Conservation (phyloP, 64 coral and sea anemone genomes). For the Stichodactyla helianthus region DNA sequence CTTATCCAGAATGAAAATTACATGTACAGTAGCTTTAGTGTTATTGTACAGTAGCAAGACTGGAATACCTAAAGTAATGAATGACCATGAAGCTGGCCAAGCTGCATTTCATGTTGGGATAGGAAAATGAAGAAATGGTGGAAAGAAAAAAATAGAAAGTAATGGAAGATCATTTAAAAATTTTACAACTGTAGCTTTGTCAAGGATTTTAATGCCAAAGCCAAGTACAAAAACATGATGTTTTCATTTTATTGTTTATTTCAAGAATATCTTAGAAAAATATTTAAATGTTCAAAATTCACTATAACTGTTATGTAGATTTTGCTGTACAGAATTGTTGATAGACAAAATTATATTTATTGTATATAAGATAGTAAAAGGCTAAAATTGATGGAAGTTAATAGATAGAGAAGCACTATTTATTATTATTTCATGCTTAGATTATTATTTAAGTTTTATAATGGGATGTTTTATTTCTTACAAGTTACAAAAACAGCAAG, state of each 20-base stretch:
- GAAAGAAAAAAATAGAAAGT: neutral
- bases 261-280: neutral
- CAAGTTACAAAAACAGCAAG: neutral
- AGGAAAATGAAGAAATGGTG: neutral
- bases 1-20: neutral
- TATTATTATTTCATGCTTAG: neutral
- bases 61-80: neutral
- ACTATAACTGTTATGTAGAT: slow-evolving; percentile 1
- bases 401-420: neutral
- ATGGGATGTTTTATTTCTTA: neutral
- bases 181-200: neutral
- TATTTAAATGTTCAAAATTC: slow-evolving; percentile 1
- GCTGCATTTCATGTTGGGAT: neutral
- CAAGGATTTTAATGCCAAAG: neutral
- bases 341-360: neutral
- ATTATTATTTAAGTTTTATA: neutral
- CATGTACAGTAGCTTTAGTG: neutral
- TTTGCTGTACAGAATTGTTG: neutral
- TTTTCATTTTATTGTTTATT: slow-evolving; percentile 11
- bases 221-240: neutral
- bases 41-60: neutral
- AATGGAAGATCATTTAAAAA: neutral
- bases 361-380: slow-evolving; percentile 4
- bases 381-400: neutral
- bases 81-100: neutral